Conservation (phyloP, 2,113 vertebrate genomes). For the Phoxinus phoxinus region DNA sequence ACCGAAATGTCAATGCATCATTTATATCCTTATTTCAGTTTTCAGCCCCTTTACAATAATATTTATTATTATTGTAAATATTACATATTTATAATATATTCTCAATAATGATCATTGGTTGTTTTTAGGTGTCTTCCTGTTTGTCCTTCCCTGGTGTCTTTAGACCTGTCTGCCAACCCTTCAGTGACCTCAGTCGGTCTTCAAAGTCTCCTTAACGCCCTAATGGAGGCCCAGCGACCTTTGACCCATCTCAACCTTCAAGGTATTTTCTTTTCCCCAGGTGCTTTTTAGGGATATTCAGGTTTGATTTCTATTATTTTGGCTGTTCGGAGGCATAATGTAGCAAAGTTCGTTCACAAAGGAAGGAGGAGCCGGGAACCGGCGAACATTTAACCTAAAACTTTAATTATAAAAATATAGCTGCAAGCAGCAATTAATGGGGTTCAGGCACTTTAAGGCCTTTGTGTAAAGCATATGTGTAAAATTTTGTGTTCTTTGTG, state of each 20-base stretch:
- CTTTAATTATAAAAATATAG: too few species aligned
- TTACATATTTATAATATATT: neutral
- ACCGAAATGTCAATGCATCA: neutral
- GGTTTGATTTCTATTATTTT: neutral
- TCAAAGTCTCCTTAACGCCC: constrained; percentile 69
- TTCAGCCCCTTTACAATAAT: neutral
- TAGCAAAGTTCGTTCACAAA: too few species aligned
- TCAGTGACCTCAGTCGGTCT: constrained; percentile 74
- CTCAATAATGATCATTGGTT: neutral
- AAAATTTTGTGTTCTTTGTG: too few species aligned
- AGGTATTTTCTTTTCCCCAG: constrained; percentile 63
- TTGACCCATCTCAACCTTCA: constrained; percentile 76
- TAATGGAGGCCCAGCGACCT: constrained; percentile 65
- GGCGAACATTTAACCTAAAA: too few species aligned
- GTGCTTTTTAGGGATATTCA: neutral
- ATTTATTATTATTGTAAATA: neutral
- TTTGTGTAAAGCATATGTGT: too few species aligned
- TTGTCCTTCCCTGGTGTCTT: constrained; percentile 76
- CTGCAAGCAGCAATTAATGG: too few species aligned
- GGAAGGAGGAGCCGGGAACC: too few species aligned
- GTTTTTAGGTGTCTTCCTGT: constrained; percentile 73
- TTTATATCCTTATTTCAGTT: neutral
- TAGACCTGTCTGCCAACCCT: constrained; percentile 86
- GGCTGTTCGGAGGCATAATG: too few species aligned
- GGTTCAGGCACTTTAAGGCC: too few species aligned